A percentile compares a stretch with the other conserved stretches of the same genome.
These are phyloP conservation scores for Origma solitaria DNA, from an alignment of 2,113 vertebrate genomes.

Conservation along the genomic window DNA sequence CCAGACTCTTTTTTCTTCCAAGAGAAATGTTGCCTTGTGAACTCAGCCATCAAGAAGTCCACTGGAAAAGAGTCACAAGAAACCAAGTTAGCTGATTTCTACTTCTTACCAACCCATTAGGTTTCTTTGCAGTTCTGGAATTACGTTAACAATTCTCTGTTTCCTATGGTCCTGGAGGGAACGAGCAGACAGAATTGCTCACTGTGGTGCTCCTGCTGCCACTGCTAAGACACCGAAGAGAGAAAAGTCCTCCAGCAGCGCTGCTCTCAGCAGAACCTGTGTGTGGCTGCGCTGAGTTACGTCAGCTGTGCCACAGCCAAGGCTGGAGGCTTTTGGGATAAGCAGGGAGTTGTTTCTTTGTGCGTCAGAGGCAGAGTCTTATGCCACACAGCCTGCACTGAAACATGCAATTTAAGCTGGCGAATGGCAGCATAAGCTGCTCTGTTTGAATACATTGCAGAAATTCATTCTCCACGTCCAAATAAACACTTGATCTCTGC, in stretches of 20 bases:
- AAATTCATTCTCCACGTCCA: background rate
- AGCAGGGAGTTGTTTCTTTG: background rate
- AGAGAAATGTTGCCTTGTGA: background rate
- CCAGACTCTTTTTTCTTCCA: background rate
- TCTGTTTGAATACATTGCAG: background rate
- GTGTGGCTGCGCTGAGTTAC: accelerated
- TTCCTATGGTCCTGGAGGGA: background rate
- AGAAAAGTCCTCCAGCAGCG: background rate
- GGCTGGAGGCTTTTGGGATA: background rate
- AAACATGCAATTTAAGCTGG: background rate
- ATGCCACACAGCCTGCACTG: background rate
- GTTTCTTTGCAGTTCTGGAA: background rate
- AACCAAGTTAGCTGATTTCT: background rate
- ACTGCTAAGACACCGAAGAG: background rate
- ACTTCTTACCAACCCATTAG: background rate
- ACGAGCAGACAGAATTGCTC: background rate
- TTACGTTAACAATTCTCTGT: accelerated
- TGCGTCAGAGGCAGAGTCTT: accelerated
- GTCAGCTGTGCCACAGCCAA: background rate
- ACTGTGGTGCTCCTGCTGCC: background rate
- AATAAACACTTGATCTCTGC: background rate
- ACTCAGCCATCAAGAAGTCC: background rate
- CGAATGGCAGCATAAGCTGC: background rate
- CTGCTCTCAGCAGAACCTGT: background rate
- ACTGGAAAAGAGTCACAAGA: background rate